These are phyloP conservation scores for Stylophora pistillata DNA, from an alignment of 64 coral and sea anemone species.

Conservation along the genomic window DNA sequence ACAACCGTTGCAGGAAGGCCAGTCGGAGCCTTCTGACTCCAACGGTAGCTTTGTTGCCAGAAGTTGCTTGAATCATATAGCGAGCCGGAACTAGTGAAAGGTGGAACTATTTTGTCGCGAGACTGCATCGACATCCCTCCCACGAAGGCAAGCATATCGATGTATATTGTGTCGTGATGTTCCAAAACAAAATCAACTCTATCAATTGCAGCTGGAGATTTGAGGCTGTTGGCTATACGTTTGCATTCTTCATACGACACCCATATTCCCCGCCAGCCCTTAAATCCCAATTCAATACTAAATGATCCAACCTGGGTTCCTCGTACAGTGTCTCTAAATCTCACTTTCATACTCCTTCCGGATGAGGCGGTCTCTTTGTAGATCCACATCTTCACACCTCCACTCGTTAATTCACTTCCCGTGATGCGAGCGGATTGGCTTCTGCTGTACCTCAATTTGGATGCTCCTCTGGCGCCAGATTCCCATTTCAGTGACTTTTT, in stretches of 20 bases:
- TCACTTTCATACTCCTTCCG: slow-evolving; percentile 8
- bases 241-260: slow-evolving; percentile 20
- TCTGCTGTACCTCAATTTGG: not conserved
- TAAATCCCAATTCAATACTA: not conserved
- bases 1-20: not conserved
- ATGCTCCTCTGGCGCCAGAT: not conserved
- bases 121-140: not conserved
- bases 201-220: not conserved
- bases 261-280: slow-evolving; percentile 53
- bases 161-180: slow-evolving; percentile 1
- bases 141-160: slow-evolving; percentile 19
- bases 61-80: slow-evolving; percentile 14
- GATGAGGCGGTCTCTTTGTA: not conserved
- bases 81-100: not conserved
- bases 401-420: not conserved
- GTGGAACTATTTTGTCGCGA: slow-evolving; percentile 18
- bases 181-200: not conserved
- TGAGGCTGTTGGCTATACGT: not conserved
- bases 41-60: slow-evolving; percentile 3
- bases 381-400: slow-evolving; percentile 47
- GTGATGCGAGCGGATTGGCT: not conserved
- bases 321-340: not conserved
- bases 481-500: not conserved
- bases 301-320: not conserved
- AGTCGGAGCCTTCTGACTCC: not conserved